These are phyloP conservation scores for Dione vanillae DNA, from an alignment of 2,888 invertebrate species.

Conservation along the genomic window DNA sequence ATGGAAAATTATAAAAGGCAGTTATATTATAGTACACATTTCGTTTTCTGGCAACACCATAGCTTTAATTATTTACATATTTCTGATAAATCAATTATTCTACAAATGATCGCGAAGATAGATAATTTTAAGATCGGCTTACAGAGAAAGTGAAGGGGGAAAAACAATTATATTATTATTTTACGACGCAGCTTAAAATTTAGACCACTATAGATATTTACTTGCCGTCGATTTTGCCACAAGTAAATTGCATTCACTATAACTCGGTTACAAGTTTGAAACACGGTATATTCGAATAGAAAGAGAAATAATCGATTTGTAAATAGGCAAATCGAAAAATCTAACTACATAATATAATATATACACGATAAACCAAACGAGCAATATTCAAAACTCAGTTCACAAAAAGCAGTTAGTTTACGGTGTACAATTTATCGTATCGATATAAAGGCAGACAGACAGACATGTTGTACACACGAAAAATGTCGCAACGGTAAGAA, in stretches of 20 bases:
- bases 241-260: conserved; percentile 23
- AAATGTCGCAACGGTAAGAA: background rate
- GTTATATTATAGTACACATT: conserved; percentile 30
- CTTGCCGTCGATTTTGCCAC: conserved; percentile 21
- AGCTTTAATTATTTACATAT: conserved; percentile 48
- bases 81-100: conserved; percentile 40
- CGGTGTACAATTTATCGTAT: conserved; percentile 21
- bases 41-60: conserved; percentile 45
- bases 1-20: conserved; percentile 40
- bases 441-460: background rate
- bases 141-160: conserved; percentile 17
- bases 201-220: conserved; percentile 25
- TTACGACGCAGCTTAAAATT: conserved; percentile 28
- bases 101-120: conserved; percentile 35
- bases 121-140: conserved; percentile 30
- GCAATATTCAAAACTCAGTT: conserved; percentile 7
- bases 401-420: conserved; percentile 6
- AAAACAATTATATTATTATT: conserved; percentile 31
- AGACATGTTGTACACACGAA: background rate
- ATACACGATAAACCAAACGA: conserved; percentile 6
- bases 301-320: conserved; percentile 31
- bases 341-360: conserved; percentile 6
- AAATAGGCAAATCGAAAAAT: conserved; percentile 22
- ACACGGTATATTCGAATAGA: conserved; percentile 35
- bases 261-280: conserved; percentile 18